A percentile compares a stretch with the other conserved stretches of the same genome.
Evolutionary conservation across 2,113 vertebrate species (phyloP).

Genomic region (Myotis brandtii): DNA sequence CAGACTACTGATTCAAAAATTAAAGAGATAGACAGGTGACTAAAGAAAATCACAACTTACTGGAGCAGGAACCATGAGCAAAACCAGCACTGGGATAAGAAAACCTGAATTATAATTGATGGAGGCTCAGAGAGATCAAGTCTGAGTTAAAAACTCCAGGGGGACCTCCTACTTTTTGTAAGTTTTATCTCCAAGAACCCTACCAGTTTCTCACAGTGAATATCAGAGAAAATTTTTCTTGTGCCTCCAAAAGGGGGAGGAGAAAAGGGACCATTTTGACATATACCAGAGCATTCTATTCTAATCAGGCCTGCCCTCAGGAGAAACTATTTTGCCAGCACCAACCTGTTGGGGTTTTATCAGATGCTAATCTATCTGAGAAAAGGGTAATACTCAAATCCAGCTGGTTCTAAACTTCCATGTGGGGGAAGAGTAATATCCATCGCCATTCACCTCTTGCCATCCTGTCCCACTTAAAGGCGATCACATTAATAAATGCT

Average conservation of each 20-base stretch:
- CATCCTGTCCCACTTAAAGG: background rate
- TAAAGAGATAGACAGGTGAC: background rate
- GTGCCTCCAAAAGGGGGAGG: background rate
- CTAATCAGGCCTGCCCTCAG: background rate
- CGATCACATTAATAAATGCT: background rate
- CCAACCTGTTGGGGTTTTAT: background rate
- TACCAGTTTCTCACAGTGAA: background rate
- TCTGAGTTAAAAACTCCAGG: background rate
- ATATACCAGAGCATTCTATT: background rate
- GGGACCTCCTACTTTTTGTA: background rate
- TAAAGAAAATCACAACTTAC: background rate
- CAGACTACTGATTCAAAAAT: background rate
- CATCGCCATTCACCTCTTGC: background rate
- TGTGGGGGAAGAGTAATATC: background rate
- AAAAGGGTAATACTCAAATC: background rate
- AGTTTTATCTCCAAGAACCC: background rate
- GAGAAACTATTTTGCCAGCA: background rate
- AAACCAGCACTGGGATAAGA: background rate
- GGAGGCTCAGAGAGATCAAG: background rate
- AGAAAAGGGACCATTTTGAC: constrained; percentile 16
- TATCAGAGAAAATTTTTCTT: background rate
- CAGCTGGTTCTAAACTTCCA: background rate
- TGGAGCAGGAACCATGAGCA: background rate
- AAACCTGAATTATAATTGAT: background rate
- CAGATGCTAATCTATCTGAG: background rate